These are phyloP conservation scores for Volucella zonaria DNA, from an alignment of 2,888 invertebrate genomes.

Conservation along the genomic window DNA sequence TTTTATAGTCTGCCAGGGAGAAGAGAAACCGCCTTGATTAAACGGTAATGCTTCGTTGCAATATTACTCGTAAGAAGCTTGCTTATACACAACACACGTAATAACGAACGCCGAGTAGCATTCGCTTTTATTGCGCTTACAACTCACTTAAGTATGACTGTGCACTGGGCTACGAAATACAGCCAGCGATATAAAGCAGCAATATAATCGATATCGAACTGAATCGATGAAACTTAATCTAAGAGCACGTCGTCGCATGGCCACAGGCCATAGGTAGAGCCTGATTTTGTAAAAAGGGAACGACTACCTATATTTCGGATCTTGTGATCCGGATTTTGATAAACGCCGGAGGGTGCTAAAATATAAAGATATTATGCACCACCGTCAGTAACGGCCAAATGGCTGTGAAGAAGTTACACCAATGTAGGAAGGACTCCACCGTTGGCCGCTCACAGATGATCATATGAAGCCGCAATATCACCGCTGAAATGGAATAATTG, in stretches of 20 bases:
- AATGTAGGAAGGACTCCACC: slow-evolving; percentile 30
- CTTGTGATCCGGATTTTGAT: slow-evolving; percentile 10
- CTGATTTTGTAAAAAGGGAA: slow-evolving; percentile 45
- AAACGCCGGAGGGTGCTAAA: slow-evolving; percentile 1
- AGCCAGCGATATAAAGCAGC: slow-evolving; percentile 27
- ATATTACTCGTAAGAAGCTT: background rate
- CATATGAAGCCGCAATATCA: slow-evolving; percentile 52
- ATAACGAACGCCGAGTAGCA: slow-evolving; percentile 52
- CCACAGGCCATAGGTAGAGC: slow-evolving; percentile 1
- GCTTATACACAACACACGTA: slow-evolving; percentile 41
- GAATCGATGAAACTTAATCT: slow-evolving; percentile 34
- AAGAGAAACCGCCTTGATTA: slow-evolving; percentile 47
- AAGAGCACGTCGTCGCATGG: slow-evolving; percentile 38
- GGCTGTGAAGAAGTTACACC: slow-evolving; percentile 29
- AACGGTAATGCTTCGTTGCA: slow-evolving; percentile 47
- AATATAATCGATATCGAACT: slow-evolving; percentile 34
- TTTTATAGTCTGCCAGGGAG: slow-evolving; percentile 31
- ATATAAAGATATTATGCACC: slow-evolving; percentile 52
- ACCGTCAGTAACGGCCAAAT: background rate
- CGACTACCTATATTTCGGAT: slow-evolving; percentile 32
- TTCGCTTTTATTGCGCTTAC: slow-evolving; percentile 63
- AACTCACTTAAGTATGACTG: slow-evolving; percentile 53
- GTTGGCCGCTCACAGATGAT: slow-evolving; percentile 54
- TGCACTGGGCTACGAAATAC: background rate
- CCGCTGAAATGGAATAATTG: slow-evolving; percentile 58